Conservation (phyloP, 2,888 invertebrate species). For the Chymomyza amoena region DNA sequence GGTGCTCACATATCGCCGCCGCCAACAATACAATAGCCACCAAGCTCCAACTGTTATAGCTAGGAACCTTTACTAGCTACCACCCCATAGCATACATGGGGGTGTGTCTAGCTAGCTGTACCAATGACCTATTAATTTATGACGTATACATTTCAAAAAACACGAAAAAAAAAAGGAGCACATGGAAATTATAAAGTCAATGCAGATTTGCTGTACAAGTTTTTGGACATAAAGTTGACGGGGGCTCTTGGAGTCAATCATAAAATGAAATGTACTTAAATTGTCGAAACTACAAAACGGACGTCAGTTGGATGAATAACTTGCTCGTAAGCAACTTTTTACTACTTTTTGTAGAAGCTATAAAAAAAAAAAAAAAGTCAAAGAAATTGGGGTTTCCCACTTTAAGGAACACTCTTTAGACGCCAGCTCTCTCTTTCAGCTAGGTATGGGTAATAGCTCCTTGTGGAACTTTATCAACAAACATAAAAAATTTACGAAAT, state of each 20-base stretch:
- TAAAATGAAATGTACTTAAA: neutral
- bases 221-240: slow-evolving; percentile 22
- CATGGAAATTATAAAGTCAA: neutral
- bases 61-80: neutral
- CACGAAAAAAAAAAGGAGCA: neutral
- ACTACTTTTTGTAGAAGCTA: neutral
- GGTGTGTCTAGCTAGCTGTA: slow-evolving; percentile 5
- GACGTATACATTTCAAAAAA: slow-evolving; percentile 38
- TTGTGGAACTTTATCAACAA: neutral
- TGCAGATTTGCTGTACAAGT: slow-evolving; percentile 17
- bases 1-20: neutral
- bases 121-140: slow-evolving; percentile 63
- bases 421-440: too few species aligned
- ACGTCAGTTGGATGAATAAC: neutral
- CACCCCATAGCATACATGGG: neutral
- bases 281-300: neutral
- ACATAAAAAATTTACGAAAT: neutral
- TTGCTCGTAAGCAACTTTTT: neutral
- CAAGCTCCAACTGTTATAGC: too few species aligned
- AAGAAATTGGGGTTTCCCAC: too few species aligned
- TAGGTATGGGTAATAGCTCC: too few species aligned
- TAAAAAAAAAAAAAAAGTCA: neutral
- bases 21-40: neutral
- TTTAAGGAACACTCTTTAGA: neutral
- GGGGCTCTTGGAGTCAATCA: slow-evolving; percentile 7